Base-by-base conservation (phyloP, 2,888 invertebrate species). In the Eupithecia centaureata region DNA sequence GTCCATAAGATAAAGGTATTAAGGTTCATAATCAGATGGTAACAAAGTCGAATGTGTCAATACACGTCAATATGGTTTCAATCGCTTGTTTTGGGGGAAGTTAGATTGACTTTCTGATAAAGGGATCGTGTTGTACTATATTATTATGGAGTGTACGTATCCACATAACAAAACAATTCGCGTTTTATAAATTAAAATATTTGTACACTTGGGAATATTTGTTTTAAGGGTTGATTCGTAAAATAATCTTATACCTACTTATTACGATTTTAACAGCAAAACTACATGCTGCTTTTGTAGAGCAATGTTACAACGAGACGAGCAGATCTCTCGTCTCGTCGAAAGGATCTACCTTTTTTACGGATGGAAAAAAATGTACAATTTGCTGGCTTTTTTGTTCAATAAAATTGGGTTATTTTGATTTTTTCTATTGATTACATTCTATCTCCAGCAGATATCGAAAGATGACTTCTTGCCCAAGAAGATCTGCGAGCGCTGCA, bases 401-500 rank as follows among this genome's bases (percentile, higher is more conserved):
- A 1, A 35, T 27, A 63, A 8, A 27, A 15, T 25, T 51, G 5
- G 25, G 27, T 8, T 7, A n/a, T 15, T 4, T 66, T 18, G 70
- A 61, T 18, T 62, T 65, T 69, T 79, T 80, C 81, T 81, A 81
- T 81, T 81, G 81, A 80, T 75, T 63, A 60, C 25, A 25, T 25
- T 15, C 30, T 54, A 61, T 33, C 57, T 85, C 79, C 88, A 92
- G 91, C 92, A 96, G 95, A 95, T 96, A 85, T 94, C 95, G 79
- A 95, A 96, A 86, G 96, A 96, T 84, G 96, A 96, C 88, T 95
- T 94, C 80, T 87, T 96, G 76, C 95, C 96, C 63, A 95, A 96
- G 90, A 95, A 95, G 89, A 95, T 96, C 81, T 96, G 96, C 85
- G 95, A 95, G 86, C 92, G 94, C 63, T 96, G 96, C 84, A 90